Base-by-base conservation (phyloP, 2,888 invertebrate genomes). In the Holacanthella duospinosa region DNA sequence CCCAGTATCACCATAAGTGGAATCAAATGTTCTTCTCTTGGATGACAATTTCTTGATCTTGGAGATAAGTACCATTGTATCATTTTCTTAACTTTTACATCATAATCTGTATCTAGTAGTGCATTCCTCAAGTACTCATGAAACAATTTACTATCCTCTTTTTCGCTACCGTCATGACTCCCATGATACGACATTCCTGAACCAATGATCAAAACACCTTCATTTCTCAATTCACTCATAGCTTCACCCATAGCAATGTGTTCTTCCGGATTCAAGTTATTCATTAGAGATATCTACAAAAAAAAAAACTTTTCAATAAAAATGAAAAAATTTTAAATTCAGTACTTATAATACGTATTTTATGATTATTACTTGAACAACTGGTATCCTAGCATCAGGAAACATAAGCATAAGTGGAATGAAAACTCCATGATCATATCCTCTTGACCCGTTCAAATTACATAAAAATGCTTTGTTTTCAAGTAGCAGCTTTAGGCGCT, bases 351-450 rank as follows among this genome's bases (percentile, higher is more conserved):
- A 12, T 36, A 12, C 9, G 36, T 36, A 12, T 36, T 36, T 12
- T 12, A 36, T 36, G 6, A 12, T 36, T 16, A 12, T 36, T 36
- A 36, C 36, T 55, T 68, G 68, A 19, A 68, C 61, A 2, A 66
- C 63, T 0, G 68, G 68, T 29, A 68, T 64, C 9, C 61, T 55
- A 12, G 63, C 66, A 1, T 64, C 62, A 1, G 68, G 68, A 29
- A 43, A 65, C 4, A 68, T 54, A 1, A 68, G 44, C 48, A 59
- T 66, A 63, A 68, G 61, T n/a, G 68, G 68, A 29, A 68, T 61
- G 29, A 68, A 68, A 1, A 68, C 68, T 21, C 68, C 68, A 29
- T 68, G 68, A 24, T 68, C 68, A 43, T 60, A 68, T 24, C 68
- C 68, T 27, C 68, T 55, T 6, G 65, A 56, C 9, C n/a, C 16